Conservation (phyloP, 2,888 invertebrate genomes). For the Lypha dubia region DNA sequence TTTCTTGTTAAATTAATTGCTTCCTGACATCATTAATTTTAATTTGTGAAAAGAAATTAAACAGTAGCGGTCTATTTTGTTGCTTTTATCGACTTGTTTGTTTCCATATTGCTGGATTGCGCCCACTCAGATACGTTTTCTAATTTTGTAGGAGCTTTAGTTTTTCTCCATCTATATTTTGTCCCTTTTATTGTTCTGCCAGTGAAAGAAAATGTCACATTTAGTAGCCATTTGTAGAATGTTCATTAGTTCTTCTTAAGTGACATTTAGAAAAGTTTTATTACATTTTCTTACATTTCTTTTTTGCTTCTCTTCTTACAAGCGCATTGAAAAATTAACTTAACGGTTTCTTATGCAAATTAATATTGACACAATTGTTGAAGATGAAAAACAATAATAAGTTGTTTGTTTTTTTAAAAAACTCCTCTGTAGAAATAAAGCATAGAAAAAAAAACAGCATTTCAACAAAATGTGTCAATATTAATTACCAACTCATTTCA, state of each 20-base stretch:
- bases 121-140: constrained; percentile 19
- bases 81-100: constrained; percentile 2
- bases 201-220: constrained; percentile 57
- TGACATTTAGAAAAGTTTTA: constrained; percentile 70
- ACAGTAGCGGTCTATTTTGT: constrained; percentile 24
- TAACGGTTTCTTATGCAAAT: constrained; percentile 70
- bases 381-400: constrained; percentile 63
- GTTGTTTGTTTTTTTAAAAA: constrained; percentile 14
- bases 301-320: constrained; percentile 27
- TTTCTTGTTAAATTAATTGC: constrained; percentile 57
- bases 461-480: constrained; percentile 67
- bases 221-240: constrained; percentile 66
- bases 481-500: constrained; percentile 58
- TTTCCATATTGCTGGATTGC: not conserved
- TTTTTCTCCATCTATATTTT: constrained; percentile 37
- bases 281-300: constrained; percentile 50
- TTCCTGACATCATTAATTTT: constrained; percentile 63
- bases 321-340: constrained; percentile 58
- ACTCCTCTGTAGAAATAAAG: constrained; percentile 8
- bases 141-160: not conserved
- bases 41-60: constrained; percentile 58
- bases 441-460: constrained; percentile 2
- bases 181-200: constrained; percentile 42
- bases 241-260: constrained; percentile 69
- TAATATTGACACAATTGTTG: constrained; percentile 71